These are phyloP conservation scores for Helleia helle DNA, from an alignment of 2,888 invertebrate genomes.

Conservation along the genomic window DNA sequence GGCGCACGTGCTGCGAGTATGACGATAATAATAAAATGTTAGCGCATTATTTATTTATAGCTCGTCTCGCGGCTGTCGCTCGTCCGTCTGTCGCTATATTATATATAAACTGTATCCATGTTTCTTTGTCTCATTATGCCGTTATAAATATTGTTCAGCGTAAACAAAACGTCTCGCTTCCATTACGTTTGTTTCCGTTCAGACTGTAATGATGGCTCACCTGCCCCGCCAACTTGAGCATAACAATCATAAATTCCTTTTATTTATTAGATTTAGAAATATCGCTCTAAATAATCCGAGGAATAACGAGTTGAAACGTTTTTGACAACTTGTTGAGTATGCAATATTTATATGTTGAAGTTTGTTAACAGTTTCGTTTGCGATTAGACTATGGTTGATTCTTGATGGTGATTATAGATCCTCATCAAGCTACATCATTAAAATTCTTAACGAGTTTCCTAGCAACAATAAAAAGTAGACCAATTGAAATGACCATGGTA, in stretches of 20 bases:
- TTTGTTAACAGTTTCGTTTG: not conserved
- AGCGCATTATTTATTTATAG: slow-evolving; percentile 74
- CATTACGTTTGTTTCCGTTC: slow-evolving; percentile 11
- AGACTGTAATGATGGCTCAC: no score
- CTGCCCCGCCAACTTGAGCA: not conserved
- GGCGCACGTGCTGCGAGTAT: slow-evolving; percentile 62
- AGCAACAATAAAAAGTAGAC: not conserved
- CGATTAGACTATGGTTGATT: no score
- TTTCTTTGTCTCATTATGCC: slow-evolving; percentile 41
- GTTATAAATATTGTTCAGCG: slow-evolving; percentile 23
- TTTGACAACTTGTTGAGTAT: slow-evolving; percentile 1
- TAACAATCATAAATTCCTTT: slow-evolving; percentile 6
- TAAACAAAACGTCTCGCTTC: slow-evolving; percentile 18
- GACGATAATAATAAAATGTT: slow-evolving; percentile 70
- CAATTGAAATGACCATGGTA: not conserved
- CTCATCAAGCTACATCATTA: not conserved
- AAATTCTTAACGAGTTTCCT: not conserved
- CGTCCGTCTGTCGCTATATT: slow-evolving; percentile 62
- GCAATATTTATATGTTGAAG: not conserved
- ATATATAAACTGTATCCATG: slow-evolving; percentile 37
- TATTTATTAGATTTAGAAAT: slow-evolving; percentile 3
- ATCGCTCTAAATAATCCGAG: slow-evolving; percentile 1
- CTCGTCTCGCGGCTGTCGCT: slow-evolving; percentile 69
- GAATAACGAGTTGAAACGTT: not conserved
- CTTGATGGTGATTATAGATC: not conserved